Base-by-base conservation (phyloP, 1,140 invertebrate species). In the Gerris buenoi region DNA sequence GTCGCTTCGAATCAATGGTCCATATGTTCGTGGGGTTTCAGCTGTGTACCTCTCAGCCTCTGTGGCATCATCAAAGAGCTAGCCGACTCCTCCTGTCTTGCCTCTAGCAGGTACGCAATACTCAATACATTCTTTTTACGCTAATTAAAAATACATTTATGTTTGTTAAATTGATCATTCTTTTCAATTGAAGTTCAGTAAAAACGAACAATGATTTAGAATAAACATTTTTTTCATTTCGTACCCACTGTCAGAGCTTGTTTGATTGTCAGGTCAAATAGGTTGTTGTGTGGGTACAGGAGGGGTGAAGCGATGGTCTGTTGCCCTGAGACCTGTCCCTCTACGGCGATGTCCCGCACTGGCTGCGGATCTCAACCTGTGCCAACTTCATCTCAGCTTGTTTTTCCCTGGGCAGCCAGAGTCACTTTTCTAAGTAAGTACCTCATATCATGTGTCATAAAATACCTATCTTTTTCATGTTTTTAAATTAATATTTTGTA, bases 371-470 rank as follows among this genome's bases (percentile, higher is more conserved):
- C 23, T 60, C 70, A 10, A 62, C 64, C 66, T 68, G 67, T 61
- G 69, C 1, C 79, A 85, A 76, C 83, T 85, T 0, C 1, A 77
- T 81, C n/a, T 80, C 81, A 65, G 85, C 85, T 70, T 78, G 79
- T 26, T 84, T 84, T n/a, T 73, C 86, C 86, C 0, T 87, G 84
- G 80, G 81, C 85, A 0, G 85, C 80, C 0, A 77, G 86, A 65
- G 78, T 87, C 58, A 85, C 85, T 23, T 87, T 86, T 69, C 83
- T 81, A 72, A 82, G 85, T 86, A 76, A 76, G 76, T 64, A 60
- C 2, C 10, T 22, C 26, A 2, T 10, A 14, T 26, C 22, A 27
- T 58, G 13, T 2, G 28, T 46, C 22, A 10, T 25, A 15, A 10
- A n/a, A 64, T 25, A 22, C 59, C 22, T 22, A n/a, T n/a, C n/a